phyloP scores from a whole-genome alignment of 64 coral and sea anemone species.

The Pocillopora damicornis region DNA sequence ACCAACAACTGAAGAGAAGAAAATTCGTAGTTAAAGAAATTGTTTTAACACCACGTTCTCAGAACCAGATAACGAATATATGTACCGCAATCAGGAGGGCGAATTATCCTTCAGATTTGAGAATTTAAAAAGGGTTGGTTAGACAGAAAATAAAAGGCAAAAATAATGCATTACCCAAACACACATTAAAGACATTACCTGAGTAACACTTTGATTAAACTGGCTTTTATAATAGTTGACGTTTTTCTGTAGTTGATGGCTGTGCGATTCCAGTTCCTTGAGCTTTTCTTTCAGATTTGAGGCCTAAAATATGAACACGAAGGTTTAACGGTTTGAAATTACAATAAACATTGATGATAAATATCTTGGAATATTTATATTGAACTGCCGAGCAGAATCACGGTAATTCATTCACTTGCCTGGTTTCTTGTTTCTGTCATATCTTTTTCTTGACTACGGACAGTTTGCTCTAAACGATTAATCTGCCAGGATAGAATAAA shows the following conservation, averaged over 20 bases:
- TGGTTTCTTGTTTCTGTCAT: slow-evolving; percentile 71
- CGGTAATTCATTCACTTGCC: slow-evolving; percentile 1
- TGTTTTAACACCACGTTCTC: no score
- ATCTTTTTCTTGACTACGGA: slow-evolving; percentile 72
- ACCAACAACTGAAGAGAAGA: background rate
- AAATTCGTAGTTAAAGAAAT: no score
- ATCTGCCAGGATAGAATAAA: slow-evolving; percentile 40
- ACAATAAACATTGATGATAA: background rate
- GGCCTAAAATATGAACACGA: slow-evolving; percentile 12
- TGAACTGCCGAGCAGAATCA: background rate
- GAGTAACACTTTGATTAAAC: slow-evolving; percentile 71
- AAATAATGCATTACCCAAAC: background rate
- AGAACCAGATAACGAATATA: no score
- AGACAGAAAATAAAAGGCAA: background rate
- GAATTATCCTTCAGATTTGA: no score
- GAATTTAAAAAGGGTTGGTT: no score
- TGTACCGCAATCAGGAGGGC: no score
- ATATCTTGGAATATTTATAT: background rate
- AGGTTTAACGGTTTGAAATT: background rate
- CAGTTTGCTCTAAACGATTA: slow-evolving; percentile 56
- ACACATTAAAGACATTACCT: slow-evolving; percentile 33
- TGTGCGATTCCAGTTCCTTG: slow-evolving; percentile 60
- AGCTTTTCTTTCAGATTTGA: slow-evolving; percentile 75
- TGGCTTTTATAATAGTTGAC: slow-evolving; percentile 84
- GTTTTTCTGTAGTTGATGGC: slow-evolving; percentile 72